Evolutionary conservation across 2,888 invertebrate genomes (phyloP), one percentile per base, ranked within the genome.

Genomic region (Agriopis marginaria): DNA sequence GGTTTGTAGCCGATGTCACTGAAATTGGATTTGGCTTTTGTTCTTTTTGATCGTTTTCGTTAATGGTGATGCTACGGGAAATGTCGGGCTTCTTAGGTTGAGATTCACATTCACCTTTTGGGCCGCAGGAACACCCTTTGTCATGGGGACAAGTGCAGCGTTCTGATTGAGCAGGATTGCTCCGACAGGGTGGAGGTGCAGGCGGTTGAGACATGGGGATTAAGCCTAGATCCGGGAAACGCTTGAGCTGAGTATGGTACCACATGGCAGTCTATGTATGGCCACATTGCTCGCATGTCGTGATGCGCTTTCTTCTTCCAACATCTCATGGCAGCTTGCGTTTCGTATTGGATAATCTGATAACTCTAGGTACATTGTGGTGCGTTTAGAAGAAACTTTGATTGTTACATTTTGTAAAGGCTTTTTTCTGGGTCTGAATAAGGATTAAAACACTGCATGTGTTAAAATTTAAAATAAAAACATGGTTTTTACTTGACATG

Each of bases 71-170:
- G 5, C 5, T 32, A 32, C 32, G 32, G 5, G 32, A 5, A 32
- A 5, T 32, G 3, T 32, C 32, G 17, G 23, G 23, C 5, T 51
- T 51, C 17, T 51, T 17, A 23, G 23, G 0, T 51, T 51, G 14
- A 10, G 14, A 9, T 51, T 51, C 39, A 54, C 12, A 17, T 51
- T 51, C 39, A 54, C 12, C 17, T 7, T 58, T 58, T 10, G 58
- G 45, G 7, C 58, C 14, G 45, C 58, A 58, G 45, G 23, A 23
- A 12, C 58, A 58, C 7, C 45, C 45, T 45, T 58, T 10, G 12
- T 42, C 45, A 7, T 44, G 44, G 12, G 17, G 58, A 11, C 58
- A 58, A 42, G 14, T 45, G 42, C 58, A 58, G 45, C 56, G 45
- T 23, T 23, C 44, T 17, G 45, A 23, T 10, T 44, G 58, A 39